Conservation (phyloP, 2,888 invertebrate genomes). For the Antitype chi region DNA sequence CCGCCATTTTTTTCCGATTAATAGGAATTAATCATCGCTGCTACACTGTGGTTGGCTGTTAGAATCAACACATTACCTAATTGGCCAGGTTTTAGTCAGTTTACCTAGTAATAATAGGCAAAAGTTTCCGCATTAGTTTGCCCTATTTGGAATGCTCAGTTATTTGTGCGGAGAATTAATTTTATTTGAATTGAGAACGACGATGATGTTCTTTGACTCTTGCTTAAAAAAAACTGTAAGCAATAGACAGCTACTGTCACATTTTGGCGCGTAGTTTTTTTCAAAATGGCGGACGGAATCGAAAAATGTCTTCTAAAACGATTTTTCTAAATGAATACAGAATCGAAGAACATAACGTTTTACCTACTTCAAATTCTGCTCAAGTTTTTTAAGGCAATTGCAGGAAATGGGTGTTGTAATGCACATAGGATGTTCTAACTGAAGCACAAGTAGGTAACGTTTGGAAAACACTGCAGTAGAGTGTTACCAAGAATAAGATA, state of each 20-base stretch:
- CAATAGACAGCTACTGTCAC: conserved; percentile 16
- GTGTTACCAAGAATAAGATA: neutral
- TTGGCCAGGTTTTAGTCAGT: conserved; percentile 64
- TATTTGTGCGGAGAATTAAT: conserved; percentile 26
- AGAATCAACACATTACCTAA: conserved; percentile 59
- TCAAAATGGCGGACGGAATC: conserved; percentile 36
- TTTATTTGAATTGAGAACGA: conserved; percentile 42
- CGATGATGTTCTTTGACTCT: conserved; percentile 29
- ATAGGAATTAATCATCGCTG: conserved; percentile 64
- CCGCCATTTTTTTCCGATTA: conserved; percentile 67
- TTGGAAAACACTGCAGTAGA: conserved; percentile 10
- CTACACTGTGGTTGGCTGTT: conserved; percentile 65
- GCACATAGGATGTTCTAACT: conserved; percentile 28
- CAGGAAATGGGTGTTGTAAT: conserved; percentile 50
- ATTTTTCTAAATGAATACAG: conserved; percentile 13
- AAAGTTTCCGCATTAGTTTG: conserved; percentile 54
- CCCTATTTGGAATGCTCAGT: conserved; percentile 44
- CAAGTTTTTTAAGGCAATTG: conserved; percentile 50
- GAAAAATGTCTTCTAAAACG: conserved; percentile 10
- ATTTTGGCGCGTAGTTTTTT: conserved; percentile 26
- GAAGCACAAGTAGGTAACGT: conserved; percentile 8
- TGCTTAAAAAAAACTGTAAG: conserved; percentile 3
- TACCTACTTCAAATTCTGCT: conserved; percentile 45
- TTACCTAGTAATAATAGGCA: conserved; percentile 65
- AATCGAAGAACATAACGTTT: conserved; percentile 9